Percentiles rank a stretch among this genome's conserved stretches.
These are phyloP conservation scores for Cromileptes altivelis DNA, from an alignment of 2,113 vertebrate genomes.

Conservation along the genomic window DNA sequence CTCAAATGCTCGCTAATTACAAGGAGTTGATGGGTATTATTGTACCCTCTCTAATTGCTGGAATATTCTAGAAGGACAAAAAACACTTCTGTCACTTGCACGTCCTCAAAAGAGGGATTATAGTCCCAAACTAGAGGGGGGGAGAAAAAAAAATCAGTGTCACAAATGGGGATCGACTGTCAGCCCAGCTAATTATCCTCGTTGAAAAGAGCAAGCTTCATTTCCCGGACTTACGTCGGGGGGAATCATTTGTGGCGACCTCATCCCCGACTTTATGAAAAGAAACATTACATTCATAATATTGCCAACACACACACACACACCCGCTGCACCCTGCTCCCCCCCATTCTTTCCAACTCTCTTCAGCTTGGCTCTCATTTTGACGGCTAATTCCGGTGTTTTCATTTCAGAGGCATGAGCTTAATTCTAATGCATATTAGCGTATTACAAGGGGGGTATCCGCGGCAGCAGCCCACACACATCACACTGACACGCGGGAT, in stretches of 20 bases:
- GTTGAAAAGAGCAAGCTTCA: slow-evolving; percentile 81
- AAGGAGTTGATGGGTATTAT: slow-evolving; percentile 74
- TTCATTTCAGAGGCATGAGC: slow-evolving; percentile 69
- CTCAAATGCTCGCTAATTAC: slow-evolving; percentile 77
- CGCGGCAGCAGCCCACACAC: slow-evolving; percentile 40
- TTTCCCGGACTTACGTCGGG: slow-evolving; percentile 79
- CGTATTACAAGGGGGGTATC: slow-evolving; percentile 65
- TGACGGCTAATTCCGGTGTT: slow-evolving; percentile 77
- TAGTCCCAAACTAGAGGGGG: slow-evolving; percentile 68
- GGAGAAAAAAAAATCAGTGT: slow-evolving; percentile 33
- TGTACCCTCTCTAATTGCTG: slow-evolving; percentile 75
- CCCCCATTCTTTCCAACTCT: slow-evolving; percentile 49
- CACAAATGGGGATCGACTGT: slow-evolving; percentile 77
- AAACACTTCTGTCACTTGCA: slow-evolving; percentile 64
- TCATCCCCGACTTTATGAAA: slow-evolving; percentile 80
- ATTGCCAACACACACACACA: slow-evolving; percentile 24
- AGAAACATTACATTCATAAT: slow-evolving; percentile 80
- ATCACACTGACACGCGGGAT: slow-evolving; percentile 54
- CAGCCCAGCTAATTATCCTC: slow-evolving; percentile 81
- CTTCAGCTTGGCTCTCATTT: slow-evolving; percentile 64
- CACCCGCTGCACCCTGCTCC: too few relatives aligned
- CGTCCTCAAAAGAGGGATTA: slow-evolving; percentile 82
- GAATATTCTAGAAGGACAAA: slow-evolving; percentile 74
- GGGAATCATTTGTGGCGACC: slow-evolving; percentile 82
- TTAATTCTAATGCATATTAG: slow-evolving; percentile 74